Conservation (phyloP, 2,797 vertebrate genomes). For the Anableps anableps region DNA sequence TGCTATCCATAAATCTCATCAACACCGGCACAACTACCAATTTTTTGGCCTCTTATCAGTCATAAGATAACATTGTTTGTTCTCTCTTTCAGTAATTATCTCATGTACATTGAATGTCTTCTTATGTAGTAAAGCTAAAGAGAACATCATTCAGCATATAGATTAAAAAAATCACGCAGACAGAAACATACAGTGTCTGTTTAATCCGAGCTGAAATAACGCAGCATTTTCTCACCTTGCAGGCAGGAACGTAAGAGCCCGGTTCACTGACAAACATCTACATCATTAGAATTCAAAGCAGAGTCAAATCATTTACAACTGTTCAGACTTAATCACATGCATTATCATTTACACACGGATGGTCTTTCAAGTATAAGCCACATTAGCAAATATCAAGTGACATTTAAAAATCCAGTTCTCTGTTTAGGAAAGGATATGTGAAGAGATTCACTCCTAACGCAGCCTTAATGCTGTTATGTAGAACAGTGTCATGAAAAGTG, state of each 20-base stretch:
- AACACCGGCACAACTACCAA: neutral
- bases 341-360: conserved; percentile 18
- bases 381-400: conserved; percentile 27
- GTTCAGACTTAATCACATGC: conserved; percentile 12
- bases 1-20: neutral
- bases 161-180: neutral
- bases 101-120: neutral
- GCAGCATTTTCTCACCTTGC: neutral
- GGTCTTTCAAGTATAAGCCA: conserved; percentile 6
- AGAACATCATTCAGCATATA: neutral
- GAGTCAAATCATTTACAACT: conserved; percentile 19
- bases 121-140: neutral
- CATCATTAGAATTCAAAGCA: conserved; percentile 9
- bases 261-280: neutral
- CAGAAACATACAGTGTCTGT: neutral
- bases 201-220: neutral
- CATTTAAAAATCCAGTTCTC: conserved; percentile 9
- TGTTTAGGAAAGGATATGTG: neutral
- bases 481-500: neutral
- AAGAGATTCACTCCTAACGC: neutral
- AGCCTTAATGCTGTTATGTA: neutral
- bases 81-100: neutral
- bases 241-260: neutral
- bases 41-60: neutral
- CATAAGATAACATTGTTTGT: neutral